These are phyloP conservation scores for Caenorhabditis virilis DNA, from an alignment of 2,888 invertebrate genomes.

Conservation along the genomic window DNA sequence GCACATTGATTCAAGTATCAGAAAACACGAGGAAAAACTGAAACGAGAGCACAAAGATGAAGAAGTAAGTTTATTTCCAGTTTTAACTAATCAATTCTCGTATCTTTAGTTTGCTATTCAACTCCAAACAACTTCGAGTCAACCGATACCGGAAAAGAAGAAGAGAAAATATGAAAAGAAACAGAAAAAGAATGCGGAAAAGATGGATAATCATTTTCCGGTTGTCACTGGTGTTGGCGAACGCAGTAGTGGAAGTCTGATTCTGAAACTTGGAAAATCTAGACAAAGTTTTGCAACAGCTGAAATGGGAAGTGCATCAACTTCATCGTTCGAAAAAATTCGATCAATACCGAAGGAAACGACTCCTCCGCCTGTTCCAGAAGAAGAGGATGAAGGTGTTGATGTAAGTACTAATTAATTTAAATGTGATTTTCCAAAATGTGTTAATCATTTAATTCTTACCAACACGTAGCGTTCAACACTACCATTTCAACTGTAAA, in stretches of 20 bases:
- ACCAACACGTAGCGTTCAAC: background rate
- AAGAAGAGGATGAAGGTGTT: slow-evolving; percentile 9
- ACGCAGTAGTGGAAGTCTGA: background rate
- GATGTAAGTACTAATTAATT: slow-evolving; percentile 2
- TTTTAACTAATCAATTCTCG: slow-evolving; percentile 1
- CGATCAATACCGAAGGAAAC: slow-evolving; percentile 20
- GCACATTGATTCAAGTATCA: slow-evolving; percentile 48
- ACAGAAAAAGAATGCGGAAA: slow-evolving; percentile 17
- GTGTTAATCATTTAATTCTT: background rate
- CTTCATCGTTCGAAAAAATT: background rate
- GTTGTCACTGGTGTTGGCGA: slow-evolving; percentile 6
- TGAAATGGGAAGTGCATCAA: background rate
- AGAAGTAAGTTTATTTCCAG: slow-evolving; percentile 29
- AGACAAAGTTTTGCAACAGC: background rate
- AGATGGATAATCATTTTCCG: background rate
- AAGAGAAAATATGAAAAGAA: slow-evolving; percentile 55
- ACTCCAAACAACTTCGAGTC: slow-evolving; percentile 20
- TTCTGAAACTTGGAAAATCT: background rate
- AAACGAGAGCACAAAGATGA: slow-evolving; percentile 51
- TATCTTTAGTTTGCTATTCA: slow-evolving; percentile 33
- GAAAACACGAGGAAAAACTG: slow-evolving; percentile 48
- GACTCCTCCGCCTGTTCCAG: slow-evolving; percentile 24
- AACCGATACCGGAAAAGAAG: slow-evolving; percentile 34
- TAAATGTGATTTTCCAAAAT: background rate
- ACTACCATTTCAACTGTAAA: background rate